Evolutionary conservation across 53 echinoderm and acorn worm species (phyloP), one percentile per base, ranked within the genome.

Genomic region (Arbacia lixula): DNA sequence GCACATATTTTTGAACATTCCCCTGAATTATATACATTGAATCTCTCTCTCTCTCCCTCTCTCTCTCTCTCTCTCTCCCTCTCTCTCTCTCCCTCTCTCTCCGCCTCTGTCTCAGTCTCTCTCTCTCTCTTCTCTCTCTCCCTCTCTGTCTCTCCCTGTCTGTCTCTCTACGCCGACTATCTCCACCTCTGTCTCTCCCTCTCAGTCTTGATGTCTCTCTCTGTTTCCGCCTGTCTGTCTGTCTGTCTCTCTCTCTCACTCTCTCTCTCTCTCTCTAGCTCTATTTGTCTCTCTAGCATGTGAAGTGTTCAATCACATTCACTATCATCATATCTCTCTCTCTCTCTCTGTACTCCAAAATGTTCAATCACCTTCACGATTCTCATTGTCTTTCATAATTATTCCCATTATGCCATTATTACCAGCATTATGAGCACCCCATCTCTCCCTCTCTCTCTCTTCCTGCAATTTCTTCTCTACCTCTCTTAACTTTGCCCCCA

Each of bases 371-470:
- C n/a, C n/a, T n/a, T n/a, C n/a, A n/a, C n/a, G n/a, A n/a, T n/a
- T n/a, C n/a, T n/a, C n/a, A n/a, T n/a, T n/a, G n/a, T n/a, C n/a
- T n/a, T n/a, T n/a, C n/a, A n/a, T n/a, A n/a, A n/a, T n/a, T n/a
- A n/a, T n/a, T n/a, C n/a, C n/a, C n/a, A n/a, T n/a, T n/a, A n/a
- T n/a, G n/a, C n/a, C n/a, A n/a, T n/a, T n/a, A n/a, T n/a, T n/a
- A n/a, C n/a, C n/a, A n/a, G n/a, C n/a, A n/a, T n/a, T n/a, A n/a
- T n/a, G n/a, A n/a, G n/a, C 12, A 3, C 49, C 29, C 19, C 6
- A 8, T 25, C 34, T 72, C 72, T 72, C 52, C 31, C 29, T 36
- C 68, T 6, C 16, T 68, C 41, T 68, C 41, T 68, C 21, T 68
- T 9, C 39, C 41, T 40, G 12, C 36, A 6, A n/a, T n/a, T 3